Percentiles rank a stretch among this genome's conserved stretches.
Evolutionary conservation across 2,888 invertebrate species (phyloP).

Genomic region (Pandemis cinnamomeana): DNA sequence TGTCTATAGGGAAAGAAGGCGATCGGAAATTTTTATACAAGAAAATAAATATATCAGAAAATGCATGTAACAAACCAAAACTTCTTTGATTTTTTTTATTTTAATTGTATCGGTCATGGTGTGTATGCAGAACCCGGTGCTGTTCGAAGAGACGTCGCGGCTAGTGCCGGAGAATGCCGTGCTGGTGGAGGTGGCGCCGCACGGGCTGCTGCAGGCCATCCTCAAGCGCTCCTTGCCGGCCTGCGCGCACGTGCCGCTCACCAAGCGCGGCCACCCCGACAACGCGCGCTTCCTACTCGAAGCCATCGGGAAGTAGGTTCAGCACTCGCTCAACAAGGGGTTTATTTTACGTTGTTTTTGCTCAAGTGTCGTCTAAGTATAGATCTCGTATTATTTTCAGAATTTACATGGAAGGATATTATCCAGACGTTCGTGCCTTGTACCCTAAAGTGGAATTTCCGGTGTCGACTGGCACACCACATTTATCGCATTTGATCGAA

Average conservation of each 20-base stretch:
- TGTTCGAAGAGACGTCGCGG: constrained; percentile 91
- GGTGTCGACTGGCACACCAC: constrained; percentile 92
- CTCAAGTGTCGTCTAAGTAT: neutral
- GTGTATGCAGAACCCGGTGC: constrained; percentile 85
- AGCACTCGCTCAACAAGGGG: neutral
- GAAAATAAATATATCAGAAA: too few species aligned
- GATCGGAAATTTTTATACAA: too few species aligned
- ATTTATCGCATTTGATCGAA: constrained; percentile 89
- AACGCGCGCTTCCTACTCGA: constrained; percentile 82
- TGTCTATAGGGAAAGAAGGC: too few species aligned
- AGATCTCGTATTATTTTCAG: constrained; percentile 77
- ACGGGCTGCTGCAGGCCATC: constrained; percentile 94
- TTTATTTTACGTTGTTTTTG: too few species aligned
- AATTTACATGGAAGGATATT: constrained; percentile 89
- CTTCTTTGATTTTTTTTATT: too few species aligned
- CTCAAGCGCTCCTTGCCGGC: constrained; percentile 89
- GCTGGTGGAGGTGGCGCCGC: constrained; percentile 95
- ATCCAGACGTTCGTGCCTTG: constrained; percentile 87
- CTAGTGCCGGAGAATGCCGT: constrained; percentile 92
- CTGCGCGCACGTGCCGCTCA: constrained; percentile 89
- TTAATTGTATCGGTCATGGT: neutral
- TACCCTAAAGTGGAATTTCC: constrained; percentile 91
- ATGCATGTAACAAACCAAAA: too few species aligned
- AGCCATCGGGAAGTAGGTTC: constrained; percentile 86
- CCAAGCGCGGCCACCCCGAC: constrained; percentile 87